These are phyloP conservation scores for Tridacna crocea DNA, from an alignment of 2,888 invertebrate species.

Conservation along the genomic window DNA sequence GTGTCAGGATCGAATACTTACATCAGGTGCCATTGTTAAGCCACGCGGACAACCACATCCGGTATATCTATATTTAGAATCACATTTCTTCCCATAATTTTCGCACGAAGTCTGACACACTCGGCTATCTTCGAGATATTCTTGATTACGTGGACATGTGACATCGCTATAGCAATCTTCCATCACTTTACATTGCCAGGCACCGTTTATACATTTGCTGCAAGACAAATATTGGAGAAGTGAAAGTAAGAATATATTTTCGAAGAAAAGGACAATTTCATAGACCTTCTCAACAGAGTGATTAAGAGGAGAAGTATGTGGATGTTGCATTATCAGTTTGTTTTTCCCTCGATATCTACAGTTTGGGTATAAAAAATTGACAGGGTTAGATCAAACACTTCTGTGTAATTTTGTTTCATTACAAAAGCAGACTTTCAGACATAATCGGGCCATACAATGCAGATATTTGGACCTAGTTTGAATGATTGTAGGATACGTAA, in stretches of 20 bases:
- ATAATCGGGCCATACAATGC: too few species aligned
- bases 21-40: conserved; percentile 62
- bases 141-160: conserved; percentile 62
- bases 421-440: too few species aligned
- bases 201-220: conserved; percentile 58
- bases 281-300: too few species aligned
- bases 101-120: conserved; percentile 61
- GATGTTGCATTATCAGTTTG: too few species aligned
- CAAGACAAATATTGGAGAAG: not conserved
- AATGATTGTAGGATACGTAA: too few species aligned
- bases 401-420: too few species aligned
- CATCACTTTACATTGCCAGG: conserved; percentile 58
- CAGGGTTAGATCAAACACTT: too few species aligned
- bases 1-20: conserved; percentile 27
- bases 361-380: too few species aligned
- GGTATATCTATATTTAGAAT: conserved; percentile 39
- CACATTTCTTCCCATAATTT: conserved; percentile 51
- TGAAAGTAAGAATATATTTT: not conserved
- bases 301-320: too few species aligned
- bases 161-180: conserved; percentile 54
- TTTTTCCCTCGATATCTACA: too few species aligned
- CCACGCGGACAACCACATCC: conserved; percentile 64
- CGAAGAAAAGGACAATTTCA: too few species aligned
- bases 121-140: conserved; percentile 49
- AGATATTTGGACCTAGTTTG: too few species aligned